Conservation (phyloP, 2,888 invertebrate species). For the Coelopa pilipes region DNA sequence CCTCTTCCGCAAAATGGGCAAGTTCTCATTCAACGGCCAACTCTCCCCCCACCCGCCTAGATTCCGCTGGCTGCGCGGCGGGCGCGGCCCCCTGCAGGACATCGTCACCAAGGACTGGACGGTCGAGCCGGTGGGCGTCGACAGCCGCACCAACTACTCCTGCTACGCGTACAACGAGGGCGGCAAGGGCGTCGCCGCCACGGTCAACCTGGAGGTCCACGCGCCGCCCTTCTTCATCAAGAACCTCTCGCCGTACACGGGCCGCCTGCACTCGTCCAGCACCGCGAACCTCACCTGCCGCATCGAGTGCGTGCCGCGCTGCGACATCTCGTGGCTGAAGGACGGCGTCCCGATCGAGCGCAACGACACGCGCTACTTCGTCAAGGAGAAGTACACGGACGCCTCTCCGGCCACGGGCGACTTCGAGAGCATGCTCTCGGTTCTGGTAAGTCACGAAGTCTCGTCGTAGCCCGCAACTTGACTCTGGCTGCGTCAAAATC, state of each 20-base stretch:
- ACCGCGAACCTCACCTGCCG: conserved; percentile 85
- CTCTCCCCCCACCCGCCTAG: conserved; percentile 65
- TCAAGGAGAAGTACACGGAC: conserved; percentile 74
- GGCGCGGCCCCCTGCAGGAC: conserved; percentile 76
- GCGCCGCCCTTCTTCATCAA: conserved; percentile 91
- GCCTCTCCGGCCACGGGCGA: conserved; percentile 84
- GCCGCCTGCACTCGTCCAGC: conserved; percentile 79
- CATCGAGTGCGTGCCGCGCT: conserved; percentile 89
- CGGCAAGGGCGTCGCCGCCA: conserved; percentile 79
- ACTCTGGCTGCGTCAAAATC: too few species aligned
- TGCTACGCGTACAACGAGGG: conserved; percentile 88
- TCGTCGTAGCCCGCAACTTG: not conserved
- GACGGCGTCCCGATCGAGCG: conserved; percentile 76
- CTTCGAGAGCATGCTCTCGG: conserved; percentile 89
- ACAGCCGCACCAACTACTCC: conserved; percentile 89
- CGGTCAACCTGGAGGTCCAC: conserved; percentile 77
- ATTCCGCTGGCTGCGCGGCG: conserved; percentile 85
- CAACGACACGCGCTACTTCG: conserved; percentile 73
- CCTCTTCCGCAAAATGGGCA: conserved; percentile 62
- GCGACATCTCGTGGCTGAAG: conserved; percentile 86
- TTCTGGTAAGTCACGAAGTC: conserved; percentile 75
- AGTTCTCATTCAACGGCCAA: conserved; percentile 62
- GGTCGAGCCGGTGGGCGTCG: conserved; percentile 84
- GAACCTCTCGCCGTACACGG: conserved; percentile 83
- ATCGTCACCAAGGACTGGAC: conserved; percentile 81